Percentiles rank a stretch among this genome's conserved stretches.
phyloP scores from a whole-genome alignment of 2,797 vertebrate species.

The Ceryle rudis region DNA sequence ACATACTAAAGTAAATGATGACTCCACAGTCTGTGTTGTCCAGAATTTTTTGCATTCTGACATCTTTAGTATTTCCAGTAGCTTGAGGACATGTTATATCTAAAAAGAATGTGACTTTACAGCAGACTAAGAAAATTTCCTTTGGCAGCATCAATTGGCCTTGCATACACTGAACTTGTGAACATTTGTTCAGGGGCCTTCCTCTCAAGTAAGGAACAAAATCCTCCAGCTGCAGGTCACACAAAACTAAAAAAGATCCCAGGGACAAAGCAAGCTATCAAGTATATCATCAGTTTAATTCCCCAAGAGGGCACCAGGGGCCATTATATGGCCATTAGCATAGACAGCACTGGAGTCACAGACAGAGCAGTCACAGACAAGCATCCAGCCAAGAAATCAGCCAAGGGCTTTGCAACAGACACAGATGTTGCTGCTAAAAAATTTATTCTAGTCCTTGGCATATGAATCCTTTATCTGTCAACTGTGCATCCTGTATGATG shows the following conservation, averaged over 20 bases:
- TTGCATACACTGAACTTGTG: neutral
- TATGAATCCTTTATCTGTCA: slow-evolving; percentile 62
- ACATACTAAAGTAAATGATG: neutral
- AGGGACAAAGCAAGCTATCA: neutral
- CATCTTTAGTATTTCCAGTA: neutral
- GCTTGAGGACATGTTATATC: neutral
- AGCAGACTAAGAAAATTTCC: neutral
- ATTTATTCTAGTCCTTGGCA: slow-evolving; percentile 71
- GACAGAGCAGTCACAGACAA: slow-evolving; percentile 14
- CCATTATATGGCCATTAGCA: slow-evolving; percentile 29
- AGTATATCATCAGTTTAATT: slow-evolving; percentile 40
- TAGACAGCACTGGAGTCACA: slow-evolving; percentile 28
- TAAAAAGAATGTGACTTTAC: neutral
- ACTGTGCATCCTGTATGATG: slow-evolving; percentile 5
- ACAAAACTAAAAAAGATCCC: neutral
- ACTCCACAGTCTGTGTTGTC: neutral
- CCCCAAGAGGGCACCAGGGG: slow-evolving; percentile 15
- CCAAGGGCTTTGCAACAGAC: slow-evolving; percentile 69
- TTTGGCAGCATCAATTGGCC: neutral
- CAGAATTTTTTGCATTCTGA: neutral
- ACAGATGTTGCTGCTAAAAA: slow-evolving; percentile 79
- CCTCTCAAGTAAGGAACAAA: slow-evolving; percentile 29
- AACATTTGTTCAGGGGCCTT: neutral
- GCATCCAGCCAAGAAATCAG: slow-evolving; percentile 63
- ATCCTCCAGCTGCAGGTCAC: neutral